A percentile compares a stretch with the other conserved stretches of the same genome.
These are phyloP conservation scores for Pollimyrus isidori DNA, from an alignment of 2,113 vertebrate species.

Conservation along the genomic window DNA sequence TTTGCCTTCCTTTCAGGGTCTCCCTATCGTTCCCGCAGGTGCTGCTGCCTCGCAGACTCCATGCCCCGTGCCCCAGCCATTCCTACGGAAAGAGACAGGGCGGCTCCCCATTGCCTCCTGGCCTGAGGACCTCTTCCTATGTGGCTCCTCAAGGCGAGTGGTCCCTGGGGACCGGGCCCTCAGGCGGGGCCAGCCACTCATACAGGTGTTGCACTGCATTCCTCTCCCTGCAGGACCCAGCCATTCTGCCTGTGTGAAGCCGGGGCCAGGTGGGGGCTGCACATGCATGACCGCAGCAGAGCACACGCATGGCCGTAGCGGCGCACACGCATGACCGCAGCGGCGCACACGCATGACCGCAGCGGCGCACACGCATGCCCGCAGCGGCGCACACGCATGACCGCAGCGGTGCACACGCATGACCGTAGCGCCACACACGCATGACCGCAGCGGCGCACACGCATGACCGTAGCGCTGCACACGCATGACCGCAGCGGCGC, in stretches of 20 bases:
- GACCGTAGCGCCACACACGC: too few species aligned
- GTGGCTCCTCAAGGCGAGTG: not conserved
- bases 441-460: not conserved
- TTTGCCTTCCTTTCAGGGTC: too few species aligned
- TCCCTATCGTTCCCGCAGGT: too few species aligned
- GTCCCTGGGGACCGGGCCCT: not conserved
- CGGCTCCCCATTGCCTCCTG: not conserved
- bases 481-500: not conserved
- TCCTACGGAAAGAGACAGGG: too few species aligned
- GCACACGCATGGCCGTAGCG: too few species aligned
- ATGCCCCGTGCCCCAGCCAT: not conserved
- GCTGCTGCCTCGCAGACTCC: too few species aligned
- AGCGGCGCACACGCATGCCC: not conserved
- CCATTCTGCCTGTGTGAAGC: not conserved
- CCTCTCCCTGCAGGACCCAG: too few species aligned
- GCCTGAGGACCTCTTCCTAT: not conserved
- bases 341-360: not conserved
- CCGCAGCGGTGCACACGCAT: not conserved
- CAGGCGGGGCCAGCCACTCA: too few species aligned
- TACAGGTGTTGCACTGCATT: not conserved
- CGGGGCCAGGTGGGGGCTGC: too few species aligned
- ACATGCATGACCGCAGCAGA: not conserved
- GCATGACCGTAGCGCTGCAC: too few species aligned
- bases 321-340: not conserved
- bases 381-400: not conserved